A percentile compares a stretch with the other conserved stretches of the same genome.
Evolutionary conservation across 2,888 invertebrate genomes (phyloP).

Genomic region (Sisyra nigra): DNA sequence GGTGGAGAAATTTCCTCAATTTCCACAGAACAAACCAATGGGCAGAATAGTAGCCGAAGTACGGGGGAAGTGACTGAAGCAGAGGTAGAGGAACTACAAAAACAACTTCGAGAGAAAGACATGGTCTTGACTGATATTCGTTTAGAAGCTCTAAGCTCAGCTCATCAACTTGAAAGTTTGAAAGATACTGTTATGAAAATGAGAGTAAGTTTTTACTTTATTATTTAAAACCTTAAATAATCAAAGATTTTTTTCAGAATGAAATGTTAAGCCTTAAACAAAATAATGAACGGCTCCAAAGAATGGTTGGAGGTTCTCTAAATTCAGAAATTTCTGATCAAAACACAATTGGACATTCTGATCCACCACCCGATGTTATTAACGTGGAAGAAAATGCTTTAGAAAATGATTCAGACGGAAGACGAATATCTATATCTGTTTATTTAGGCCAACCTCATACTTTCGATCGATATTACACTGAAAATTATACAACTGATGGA

Average conservation of each 20-base stretch:
- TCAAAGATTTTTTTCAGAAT: slow-evolving; percentile 38
- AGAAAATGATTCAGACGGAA: slow-evolving; percentile 46
- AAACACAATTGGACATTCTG: slow-evolving; percentile 24
- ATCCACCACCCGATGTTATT: slow-evolving; percentile 21
- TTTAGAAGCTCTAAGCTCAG: slow-evolving; percentile 89
- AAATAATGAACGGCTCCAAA: slow-evolving; percentile 87
- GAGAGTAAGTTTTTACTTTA: slow-evolving; percentile 45
- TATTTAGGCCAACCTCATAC: slow-evolving; percentile 72
- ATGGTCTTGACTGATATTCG: slow-evolving; percentile 91
- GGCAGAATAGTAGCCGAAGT: slow-evolving; percentile 18
- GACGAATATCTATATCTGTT: slow-evolving; percentile 74
- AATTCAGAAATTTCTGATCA: slow-evolving; percentile 22
- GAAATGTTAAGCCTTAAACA: slow-evolving; percentile 95
- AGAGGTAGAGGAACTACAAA: slow-evolving; percentile 68
- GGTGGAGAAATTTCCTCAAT: background rate
- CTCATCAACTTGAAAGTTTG: slow-evolving; percentile 90
- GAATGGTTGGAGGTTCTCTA: slow-evolving; percentile 44
- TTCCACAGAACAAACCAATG: background rate
- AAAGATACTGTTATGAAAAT: slow-evolving; percentile 95
- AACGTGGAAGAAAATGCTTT: slow-evolving; percentile 6
- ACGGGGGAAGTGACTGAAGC: slow-evolving; percentile 30
- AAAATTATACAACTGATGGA: slow-evolving; percentile 26
- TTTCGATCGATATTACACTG: slow-evolving; percentile 32
- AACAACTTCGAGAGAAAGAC: slow-evolving; percentile 90
- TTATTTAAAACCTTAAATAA: background rate